Evolutionary conservation across 2,797 vertebrate genomes (phyloP).

Genomic region (Spea hammondii): DNA sequence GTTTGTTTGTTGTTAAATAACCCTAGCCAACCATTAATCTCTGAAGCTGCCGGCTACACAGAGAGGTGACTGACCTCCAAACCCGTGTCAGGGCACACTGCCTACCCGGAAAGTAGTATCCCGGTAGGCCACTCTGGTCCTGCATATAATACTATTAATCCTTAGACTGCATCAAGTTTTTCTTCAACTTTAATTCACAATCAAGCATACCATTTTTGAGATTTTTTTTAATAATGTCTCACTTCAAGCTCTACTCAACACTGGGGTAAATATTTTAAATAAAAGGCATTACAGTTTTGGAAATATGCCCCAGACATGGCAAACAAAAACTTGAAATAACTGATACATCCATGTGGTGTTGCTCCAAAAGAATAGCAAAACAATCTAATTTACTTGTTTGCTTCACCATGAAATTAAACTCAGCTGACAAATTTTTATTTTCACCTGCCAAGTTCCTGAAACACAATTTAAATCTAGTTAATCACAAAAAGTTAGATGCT

Average conservation of each 20-base stretch:
- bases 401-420: slow-evolving; percentile 81
- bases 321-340: slow-evolving; percentile 64
- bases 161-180: too few relatives aligned
- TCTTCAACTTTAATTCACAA: too few relatives aligned
- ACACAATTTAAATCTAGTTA: slow-evolving; percentile 75
- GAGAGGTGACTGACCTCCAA: too few relatives aligned
- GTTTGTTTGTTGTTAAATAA: too few relatives aligned
- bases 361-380: slow-evolving; percentile 68
- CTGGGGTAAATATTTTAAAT: background rate
- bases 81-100: too few relatives aligned
- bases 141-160: too few relatives aligned
- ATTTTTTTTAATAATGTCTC: too few relatives aligned
- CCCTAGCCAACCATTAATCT: too few relatives aligned
- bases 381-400: slow-evolving; percentile 80
- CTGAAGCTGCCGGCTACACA: too few relatives aligned
- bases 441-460: slow-evolving; percentile 70
- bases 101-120: too few relatives aligned
- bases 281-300: background rate
- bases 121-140: too few relatives aligned
- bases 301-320: slow-evolving; percentile 15
- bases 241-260: background rate
- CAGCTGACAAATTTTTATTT: slow-evolving; percentile 77
- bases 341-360: slow-evolving; percentile 70
- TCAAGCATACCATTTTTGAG: too few relatives aligned
- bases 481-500: slow-evolving; percentile 73